phyloP scores from a whole-genome alignment of 1,140 invertebrate species.

The Drosophila lini region DNA sequence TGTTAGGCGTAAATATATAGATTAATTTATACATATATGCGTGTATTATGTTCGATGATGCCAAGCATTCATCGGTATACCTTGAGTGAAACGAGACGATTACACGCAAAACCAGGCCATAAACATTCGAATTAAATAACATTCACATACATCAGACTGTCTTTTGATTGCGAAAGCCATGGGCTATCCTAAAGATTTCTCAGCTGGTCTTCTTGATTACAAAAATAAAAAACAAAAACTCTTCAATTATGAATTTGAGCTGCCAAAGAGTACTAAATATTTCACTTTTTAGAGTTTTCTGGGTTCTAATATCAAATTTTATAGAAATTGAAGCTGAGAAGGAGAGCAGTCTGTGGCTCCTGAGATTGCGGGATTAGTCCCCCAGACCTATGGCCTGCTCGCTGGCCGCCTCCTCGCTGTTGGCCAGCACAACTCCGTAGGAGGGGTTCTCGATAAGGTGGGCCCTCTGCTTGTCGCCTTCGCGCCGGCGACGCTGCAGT shows the following conservation, averaged over 20 bases:
- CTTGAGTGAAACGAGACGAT: conserved; percentile 22
- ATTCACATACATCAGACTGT: conserved; percentile 11
- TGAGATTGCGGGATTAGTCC: not conserved
- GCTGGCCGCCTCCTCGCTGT: conserved; percentile 41
- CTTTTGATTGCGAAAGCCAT: not conserved
- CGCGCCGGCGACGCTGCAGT: conserved; percentile 43
- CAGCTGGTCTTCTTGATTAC: not conserved
- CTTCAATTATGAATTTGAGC: conserved; percentile 9
- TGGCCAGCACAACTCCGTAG: conserved; percentile 66
- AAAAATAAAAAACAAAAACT: not conserved
- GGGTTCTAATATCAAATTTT: not conserved
- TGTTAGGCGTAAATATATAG: conserved; percentile 46
- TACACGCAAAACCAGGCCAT: conserved; percentile 64
- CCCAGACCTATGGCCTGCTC: conserved; percentile 48
- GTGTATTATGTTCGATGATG: conserved; percentile 59
- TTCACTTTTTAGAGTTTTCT: conserved; percentile 1
- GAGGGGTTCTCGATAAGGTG: conserved; percentile 77
- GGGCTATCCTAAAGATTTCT: not conserved
- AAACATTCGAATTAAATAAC: conserved; percentile 64
- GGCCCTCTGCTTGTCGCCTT: conserved; percentile 50
- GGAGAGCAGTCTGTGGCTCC: not conserved
- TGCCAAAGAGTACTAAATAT: conserved; percentile 5
- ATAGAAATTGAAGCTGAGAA: not conserved
- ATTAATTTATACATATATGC: conserved; percentile 34
- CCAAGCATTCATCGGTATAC: conserved; percentile 59